Evolutionary conservation across 2,797 vertebrate species (phyloP), one percentile per base, ranked within the genome.

Genomic region (Labroides dimidiatus): DNA sequence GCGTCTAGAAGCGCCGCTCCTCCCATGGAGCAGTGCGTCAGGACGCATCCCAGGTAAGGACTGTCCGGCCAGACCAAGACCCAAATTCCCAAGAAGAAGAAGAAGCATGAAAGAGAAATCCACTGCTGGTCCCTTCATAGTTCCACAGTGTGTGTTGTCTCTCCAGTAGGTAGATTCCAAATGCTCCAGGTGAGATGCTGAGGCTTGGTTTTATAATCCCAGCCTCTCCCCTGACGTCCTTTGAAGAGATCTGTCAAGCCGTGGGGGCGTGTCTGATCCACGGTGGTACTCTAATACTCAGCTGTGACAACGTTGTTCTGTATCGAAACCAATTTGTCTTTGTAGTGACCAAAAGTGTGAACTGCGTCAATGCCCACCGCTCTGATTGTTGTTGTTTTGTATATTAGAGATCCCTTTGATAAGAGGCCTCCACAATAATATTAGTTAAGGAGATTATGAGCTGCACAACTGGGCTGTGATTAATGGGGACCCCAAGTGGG

Each of bases 321-420:
- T 55, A 87, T 84, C 86, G 93, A 94, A 93, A 94, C 93, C 80
- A 79, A 60, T 24, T 17, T 20, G 37, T 54, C 85, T 92, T 92
- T 93, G 91, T 83, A 86, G 91, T 82, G 84, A 36, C 51, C 4
- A n/a, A 82, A n/a, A 69, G 83, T 77, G 81, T 78, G 88, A 90
- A 84, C 70, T 72, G 23, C 37, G 51, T 58, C 54, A 79, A 68
- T 57, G 64, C 41, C 55, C 68, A 45, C 30, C 0, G 20, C 55
- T 62, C 56, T 75, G 67, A 74, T 47, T 58, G 59, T 69, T 82
- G 72, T 60, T 75, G 57, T 74, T 50, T 59, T 88, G 75, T 77
- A 63, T 77, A 81, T 87, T 77, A 84, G 39, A 81, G 64, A 87
- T 77, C 64, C 58, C 73, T 90, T 89, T 91, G 85, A 92, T 84